Conservation (phyloP, 2,888 invertebrate species). For the Venustoraphidia nigricollis region DNA sequence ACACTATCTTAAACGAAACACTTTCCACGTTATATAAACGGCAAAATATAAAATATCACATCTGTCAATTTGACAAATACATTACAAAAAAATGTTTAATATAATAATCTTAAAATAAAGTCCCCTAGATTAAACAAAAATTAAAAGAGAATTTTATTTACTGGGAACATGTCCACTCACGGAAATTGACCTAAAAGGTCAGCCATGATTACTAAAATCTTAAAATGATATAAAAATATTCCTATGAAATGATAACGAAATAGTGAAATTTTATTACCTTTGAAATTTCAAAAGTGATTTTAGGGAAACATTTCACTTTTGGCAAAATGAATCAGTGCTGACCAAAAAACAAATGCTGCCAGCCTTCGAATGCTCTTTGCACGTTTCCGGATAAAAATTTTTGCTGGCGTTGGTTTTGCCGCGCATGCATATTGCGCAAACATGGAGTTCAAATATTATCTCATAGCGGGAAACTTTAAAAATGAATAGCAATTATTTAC, state of each 20-base stretch:
- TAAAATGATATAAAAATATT: not conserved
- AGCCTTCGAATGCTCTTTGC: conserved; percentile 18
- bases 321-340: conserved; percentile 27
- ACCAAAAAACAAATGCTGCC: conserved; percentile 29
- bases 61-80: too few species aligned
- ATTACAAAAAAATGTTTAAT: not conserved
- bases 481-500: not conserved
- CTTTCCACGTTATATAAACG: not conserved
- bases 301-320: conserved; percentile 30
- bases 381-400: conserved; percentile 10
- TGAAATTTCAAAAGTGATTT: conserved; percentile 21
- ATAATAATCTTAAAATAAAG: conserved; percentile 16
- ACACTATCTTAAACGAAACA: too few species aligned
- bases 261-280: conserved; percentile 20
- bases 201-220: conserved; percentile 2
- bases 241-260: not conserved
- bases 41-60: not conserved
- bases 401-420: conserved; percentile 8
- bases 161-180: not conserved
- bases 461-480: not conserved
- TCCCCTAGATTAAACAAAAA: conserved; percentile 18
- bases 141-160: conserved; percentile 5
- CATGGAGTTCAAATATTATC: not conserved
- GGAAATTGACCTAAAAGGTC: not conserved
- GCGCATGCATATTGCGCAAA: conserved; percentile 6